Evolutionary conservation across 2,797 vertebrate genomes (phyloP).

Genomic region (Dallia pectoralis): DNA sequence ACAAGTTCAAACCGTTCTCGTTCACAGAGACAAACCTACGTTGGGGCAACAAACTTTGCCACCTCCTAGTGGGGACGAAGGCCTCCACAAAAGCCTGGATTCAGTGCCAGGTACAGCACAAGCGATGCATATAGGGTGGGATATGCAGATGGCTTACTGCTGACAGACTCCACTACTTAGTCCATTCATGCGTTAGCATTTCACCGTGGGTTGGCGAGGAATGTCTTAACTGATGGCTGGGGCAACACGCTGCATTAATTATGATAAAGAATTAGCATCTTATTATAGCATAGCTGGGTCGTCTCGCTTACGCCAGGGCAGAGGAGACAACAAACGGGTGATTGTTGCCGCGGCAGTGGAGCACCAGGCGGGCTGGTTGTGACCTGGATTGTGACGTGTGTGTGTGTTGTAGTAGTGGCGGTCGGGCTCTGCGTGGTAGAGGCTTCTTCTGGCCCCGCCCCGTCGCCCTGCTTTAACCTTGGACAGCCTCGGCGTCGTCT

Average conservation of each 20-base stretch:
- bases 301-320: conserved; percentile 15
- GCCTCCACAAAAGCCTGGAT: conserved; percentile 22
- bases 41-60: neutral
- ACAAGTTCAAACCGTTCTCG: no score
- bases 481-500: neutral
- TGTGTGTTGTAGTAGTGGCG: neutral
- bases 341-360: conserved; percentile 35
- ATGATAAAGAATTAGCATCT: conserved; percentile 47
- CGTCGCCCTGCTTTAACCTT: conserved; percentile 15
- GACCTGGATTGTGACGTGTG: conserved; percentile 37
- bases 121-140: conserved; percentile 34
- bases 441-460: conserved; percentile 22
- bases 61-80: conserved; percentile 5
- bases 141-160: conserved; percentile 44
- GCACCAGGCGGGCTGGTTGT: conserved; percentile 13
- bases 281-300: conserved; percentile 50
- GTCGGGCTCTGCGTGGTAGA: neutral
- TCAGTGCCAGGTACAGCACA: conserved; percentile 22
- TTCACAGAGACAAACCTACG: neutral
- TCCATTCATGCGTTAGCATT: conserved; percentile 47
- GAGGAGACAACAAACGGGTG: conserved; percentile 44
- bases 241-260: conserved; percentile 49
- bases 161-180: conserved; percentile 28
- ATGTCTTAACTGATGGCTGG: conserved; percentile 48
- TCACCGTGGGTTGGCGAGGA: conserved; percentile 33